Evolutionary conservation across 1,140 invertebrate genomes (phyloP).

Genomic region (Brachionus plicatilis): DNA sequence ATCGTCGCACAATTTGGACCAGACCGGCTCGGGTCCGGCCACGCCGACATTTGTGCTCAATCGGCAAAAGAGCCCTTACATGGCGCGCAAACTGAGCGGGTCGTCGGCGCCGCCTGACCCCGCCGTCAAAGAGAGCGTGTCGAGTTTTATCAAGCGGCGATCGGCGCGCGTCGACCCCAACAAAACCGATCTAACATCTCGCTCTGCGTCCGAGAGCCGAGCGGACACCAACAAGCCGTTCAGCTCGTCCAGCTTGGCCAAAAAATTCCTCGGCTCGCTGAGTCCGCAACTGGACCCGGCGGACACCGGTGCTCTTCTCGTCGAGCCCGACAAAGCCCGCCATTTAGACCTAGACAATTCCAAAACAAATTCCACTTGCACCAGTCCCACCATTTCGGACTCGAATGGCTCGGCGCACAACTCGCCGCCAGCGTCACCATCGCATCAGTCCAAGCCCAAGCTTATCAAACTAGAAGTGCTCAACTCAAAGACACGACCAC

Average conservation of each 20-base stretch:
- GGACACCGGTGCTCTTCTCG: background rate
- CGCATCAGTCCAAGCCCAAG: background rate
- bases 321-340: background rate
- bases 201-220: background rate
- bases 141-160: slow-evolving; percentile 22
- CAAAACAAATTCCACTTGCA: background rate
- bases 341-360: background rate
- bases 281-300: background rate
- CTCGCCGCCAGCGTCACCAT: background rate
- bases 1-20: slow-evolving; percentile 30
- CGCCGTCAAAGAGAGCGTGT: background rate
- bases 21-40: background rate
- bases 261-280: slow-evolving; percentile 29
- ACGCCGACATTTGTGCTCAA: background rate
- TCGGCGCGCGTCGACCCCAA: background rate
- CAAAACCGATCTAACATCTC: background rate
- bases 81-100: background rate
- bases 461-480: background rate
- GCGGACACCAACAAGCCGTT: background rate
- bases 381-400: background rate
- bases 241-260: slow-evolving; percentile 27
- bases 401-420: background rate
- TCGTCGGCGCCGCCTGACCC: background rate
- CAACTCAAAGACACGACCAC: background rate
- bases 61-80: slow-evolving; percentile 27